Base-by-base conservation (phyloP, 2,888 invertebrate species). In the Loripinus fragilis region DNA sequence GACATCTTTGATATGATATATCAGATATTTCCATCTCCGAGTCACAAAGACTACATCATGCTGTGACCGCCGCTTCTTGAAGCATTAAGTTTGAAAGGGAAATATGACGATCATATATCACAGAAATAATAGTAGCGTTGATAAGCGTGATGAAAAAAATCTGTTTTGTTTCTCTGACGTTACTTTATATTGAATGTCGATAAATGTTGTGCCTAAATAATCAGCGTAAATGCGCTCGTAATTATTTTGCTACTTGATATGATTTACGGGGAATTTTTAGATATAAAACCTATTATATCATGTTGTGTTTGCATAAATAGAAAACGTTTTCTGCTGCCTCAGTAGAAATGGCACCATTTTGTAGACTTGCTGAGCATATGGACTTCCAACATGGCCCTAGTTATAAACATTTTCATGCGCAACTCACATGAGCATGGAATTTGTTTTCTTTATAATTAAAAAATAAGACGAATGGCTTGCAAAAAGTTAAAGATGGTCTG, bases 131-230 rank as follows among this genome's bases (percentile, higher is more conserved):
- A 60, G 25, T 33, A 60, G 30, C 12, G 28, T 33, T 60, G 60
- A 60, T 60, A 60, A 60, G 60, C 60, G 60, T 60, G 60, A 60
- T 33, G 60, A 60, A 23, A 60, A n/a, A 28, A 60, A 17, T 60
- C 30, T 33, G 33, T 60, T 60, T 33, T 33, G 60, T 33, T 60
- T 60, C 23, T 60, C 33, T 60, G 60, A 60, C 60, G 60, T 60
- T 5, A 17, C 30, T 33, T 17, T 33, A 60, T 60, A 60, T 60
- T 60, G 60, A 60, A 60, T 60, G 60, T 60, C 60, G 60, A 60
- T 60, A 60, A 60, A 60, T 10, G n/a, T 60, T 60, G n/a, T 20
- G 7, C n/a, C 33, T 30, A 60, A 60, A 60, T 60, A 60, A 60
- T 60, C 28, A 17, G 17, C 30, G 60, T 33, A 60, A 60, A 60